These are phyloP conservation scores for Tympanoctomys barrerae DNA, from an alignment of 2,797 vertebrate genomes.

Conservation along the genomic window DNA sequence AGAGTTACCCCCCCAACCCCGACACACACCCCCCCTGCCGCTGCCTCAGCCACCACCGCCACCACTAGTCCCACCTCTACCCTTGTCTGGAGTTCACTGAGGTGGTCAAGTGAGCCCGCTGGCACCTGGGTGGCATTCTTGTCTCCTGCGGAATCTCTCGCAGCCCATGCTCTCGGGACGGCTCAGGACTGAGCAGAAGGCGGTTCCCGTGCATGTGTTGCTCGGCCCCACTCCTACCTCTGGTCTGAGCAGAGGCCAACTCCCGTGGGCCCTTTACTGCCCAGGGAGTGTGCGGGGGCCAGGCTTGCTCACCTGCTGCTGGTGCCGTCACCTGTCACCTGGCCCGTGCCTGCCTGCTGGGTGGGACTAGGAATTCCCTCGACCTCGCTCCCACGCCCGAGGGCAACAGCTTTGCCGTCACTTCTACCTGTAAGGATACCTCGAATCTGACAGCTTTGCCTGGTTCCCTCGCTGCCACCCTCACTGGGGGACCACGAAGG, in stretches of 20 bases:
- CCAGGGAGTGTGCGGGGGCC: neutral
- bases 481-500: neutral
- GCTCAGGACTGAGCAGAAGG: neutral
- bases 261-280: neutral
- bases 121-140: neutral
- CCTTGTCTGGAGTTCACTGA: neutral
- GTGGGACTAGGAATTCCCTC: neutral
- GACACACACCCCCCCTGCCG: too few species aligned
- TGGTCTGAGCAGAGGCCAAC: slow-evolving; percentile 17
- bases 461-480: neutral
- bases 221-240: neutral
- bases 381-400: neutral
- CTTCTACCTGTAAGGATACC: neutral
- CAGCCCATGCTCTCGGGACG: neutral
- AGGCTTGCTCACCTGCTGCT: neutral
- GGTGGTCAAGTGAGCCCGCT: neutral
- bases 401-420: neutral
- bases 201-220: neutral
- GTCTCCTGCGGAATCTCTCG: neutral
- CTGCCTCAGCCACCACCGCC: too few species aligned
- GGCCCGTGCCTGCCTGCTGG: neutral
- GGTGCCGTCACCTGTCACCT: neutral
- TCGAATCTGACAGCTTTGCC: neutral
- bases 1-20: neutral
- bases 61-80: too few species aligned